Base-by-base conservation (phyloP, 2,888 invertebrate genomes). In the Acholoe squamosa region DNA sequence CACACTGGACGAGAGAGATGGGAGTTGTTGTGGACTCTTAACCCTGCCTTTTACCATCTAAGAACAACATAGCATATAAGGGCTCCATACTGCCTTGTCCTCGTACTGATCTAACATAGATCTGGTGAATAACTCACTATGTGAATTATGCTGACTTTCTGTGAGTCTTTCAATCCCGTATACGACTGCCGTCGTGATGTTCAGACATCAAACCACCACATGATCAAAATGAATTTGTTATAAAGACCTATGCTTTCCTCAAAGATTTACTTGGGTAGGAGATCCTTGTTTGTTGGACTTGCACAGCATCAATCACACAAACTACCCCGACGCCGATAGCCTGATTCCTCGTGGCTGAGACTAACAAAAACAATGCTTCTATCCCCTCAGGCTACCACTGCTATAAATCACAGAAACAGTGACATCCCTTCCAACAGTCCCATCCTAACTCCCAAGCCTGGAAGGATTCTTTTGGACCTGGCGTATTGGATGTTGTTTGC, bases 351-450 rank as follows among this genome's bases (percentile, higher is more conserved):
- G 19, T 61, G 61, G 61, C 1, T 61, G 19, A n/a, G 3, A 61
- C 61, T n/a, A 61, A 14, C 61, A 61, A 61, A 61, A 61, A 61
- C 61, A 61, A 61, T 61, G n/a, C 61, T n/a, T 61, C 61, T 61
- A 3, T n/a, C 61, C 61, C n/a, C n/a, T 61, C 61, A 14, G 61
- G n/a, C 61, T 19, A n/a, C 61, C 61, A 3, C 61, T 61, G 61
- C n/a, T n/a, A 61, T 61, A 61, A 61, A 61, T 61, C 61, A 61
- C 19, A 19, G n/a, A 61, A 19, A 3, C 61, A 61, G 61, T 14
- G 61, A 61, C 61, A 61, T 14, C 14, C 61, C 61, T n/a, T 19
- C 61, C 61, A 3, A 19, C 61, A 61, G 19, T 61, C 61, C 61
- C 61, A 61, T n/a, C 61, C 61, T 19, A 19, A 61, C 61, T n/a